Evolutionary conservation across 2,113 vertebrate species (phyloP), one percentile per base, ranked within the genome.

Genomic region (Etheostoma cragini): DNA sequence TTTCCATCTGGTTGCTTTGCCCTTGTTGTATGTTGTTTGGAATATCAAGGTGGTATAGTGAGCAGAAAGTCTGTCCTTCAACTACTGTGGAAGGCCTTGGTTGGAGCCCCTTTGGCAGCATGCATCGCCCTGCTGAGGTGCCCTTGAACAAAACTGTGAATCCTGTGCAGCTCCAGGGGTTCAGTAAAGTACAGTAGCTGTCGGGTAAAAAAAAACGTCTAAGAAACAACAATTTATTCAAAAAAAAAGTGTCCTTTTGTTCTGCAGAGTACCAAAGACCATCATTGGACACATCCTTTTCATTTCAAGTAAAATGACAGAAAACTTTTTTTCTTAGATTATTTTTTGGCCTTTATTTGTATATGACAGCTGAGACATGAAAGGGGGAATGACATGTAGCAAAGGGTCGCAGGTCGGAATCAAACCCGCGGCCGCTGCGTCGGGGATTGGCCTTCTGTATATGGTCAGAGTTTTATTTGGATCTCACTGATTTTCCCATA

Each of bases 11-110:
- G 35, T 80, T 75, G 67, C 50, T 78, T 80, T 88, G 82, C 65
- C 90, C 90, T 92, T 90, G 86, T 92, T 90, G 86, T 66, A 78
- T 72, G 77, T 72, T 85, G 72, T 85, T 88, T 82, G 77, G 58
- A 76, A 82, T 47, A 72, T 63, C 54, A 38, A 73, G 62, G 58
- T 68, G 68, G 76, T n/a, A 13, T 5, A 72, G 69, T 42, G 74
- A 78, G 78, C 50, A 38, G 21, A 83, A 76, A 75, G 61, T 12
- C 46, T 62, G 85, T 76, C 85, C 85, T 92, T 86, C 78, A 85
- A 35, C 78, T n/a, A 35, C 54, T n/a, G 80, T 24, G 17, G 64
- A 49, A 71, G 35, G 64, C 60, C 60, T 58, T 52, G 63, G 68
- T 82, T 71, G 69, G 46, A 80, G 62, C 75, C 57, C 71, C 79